Percentiles rank a stretch among this genome's conserved stretches.
phyloP scores from a whole-genome alignment of 2,888 invertebrate species.

The Congeria kusceri region DNA sequence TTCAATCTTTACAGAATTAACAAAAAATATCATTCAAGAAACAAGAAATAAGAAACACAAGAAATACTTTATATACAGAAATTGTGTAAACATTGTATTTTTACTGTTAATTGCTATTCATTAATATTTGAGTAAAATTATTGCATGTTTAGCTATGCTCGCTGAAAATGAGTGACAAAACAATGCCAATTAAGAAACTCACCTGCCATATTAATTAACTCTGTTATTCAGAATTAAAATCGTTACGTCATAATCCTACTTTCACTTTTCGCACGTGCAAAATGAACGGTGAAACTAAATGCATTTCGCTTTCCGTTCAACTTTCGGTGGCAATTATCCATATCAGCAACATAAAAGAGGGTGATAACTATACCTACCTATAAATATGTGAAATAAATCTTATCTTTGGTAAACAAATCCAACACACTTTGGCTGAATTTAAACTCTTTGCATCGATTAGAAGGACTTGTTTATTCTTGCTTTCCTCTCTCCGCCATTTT shows the following conservation, averaged over 20 bases:
- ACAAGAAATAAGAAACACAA: too few species aligned
- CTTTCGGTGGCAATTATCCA: constrained; percentile 34
- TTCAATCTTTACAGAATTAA: too few species aligned
- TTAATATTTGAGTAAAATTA: too few species aligned
- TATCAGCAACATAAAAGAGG: constrained; percentile 13
- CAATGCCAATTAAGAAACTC: background rate
- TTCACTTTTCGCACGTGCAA: constrained; percentile 60
- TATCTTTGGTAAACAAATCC: constrained; percentile 62
- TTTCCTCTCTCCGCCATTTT: constrained; percentile 71
- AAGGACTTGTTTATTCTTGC: constrained; percentile 66
- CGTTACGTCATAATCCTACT: constrained; percentile 45
- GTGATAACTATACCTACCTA: constrained; percentile 43
- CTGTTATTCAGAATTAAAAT: background rate
- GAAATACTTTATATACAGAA: too few species aligned
- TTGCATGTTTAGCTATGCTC: too few species aligned
- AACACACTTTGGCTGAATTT: constrained; percentile 53
- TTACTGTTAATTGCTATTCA: too few species aligned
- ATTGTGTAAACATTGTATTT: too few species aligned
- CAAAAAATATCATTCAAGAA: too few species aligned
- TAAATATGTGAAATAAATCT: constrained; percentile 42
- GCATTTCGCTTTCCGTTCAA: background rate
- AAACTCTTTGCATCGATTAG: constrained; percentile 40
- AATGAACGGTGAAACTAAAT: constrained; percentile 33
- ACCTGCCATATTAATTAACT: constrained; percentile 35
- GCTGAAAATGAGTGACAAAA: too few species aligned